Base-by-base conservation (phyloP, 2,888 invertebrate species). In the Panzeria rudis region DNA sequence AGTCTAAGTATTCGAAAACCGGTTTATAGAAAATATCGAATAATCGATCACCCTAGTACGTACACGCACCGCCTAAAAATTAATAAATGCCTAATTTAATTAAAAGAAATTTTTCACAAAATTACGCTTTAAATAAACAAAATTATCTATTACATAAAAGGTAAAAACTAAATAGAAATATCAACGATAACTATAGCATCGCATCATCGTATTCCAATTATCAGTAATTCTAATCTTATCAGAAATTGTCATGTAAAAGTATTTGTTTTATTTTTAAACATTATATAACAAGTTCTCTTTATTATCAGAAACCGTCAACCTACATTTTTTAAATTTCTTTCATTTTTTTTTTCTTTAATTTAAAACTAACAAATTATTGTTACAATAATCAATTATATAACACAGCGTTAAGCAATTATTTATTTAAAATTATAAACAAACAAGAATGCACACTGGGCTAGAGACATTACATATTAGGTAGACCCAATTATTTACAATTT, bases 351-450 rank as follows among this genome's bases (percentile, higher is more conserved):
- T 61, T 2, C 3, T 35, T 56, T 15, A n/a, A n/a, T 25, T 29
- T 29, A 3, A 29, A 29, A 15, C n/a, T 56, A n/a, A 29, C 7
- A 29, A 29, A 56, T 56, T 29, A 11, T 11, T 13, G 9, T 9
- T 20, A 17, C 17, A 41, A 13, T 11, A 3, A 41, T 23, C 15
- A 25, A 23, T 41, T 41, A 62, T 23, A 41, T 41, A 38, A 23
- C 38, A 23, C 23, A 11, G 20, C 20, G 38, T 23, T 38, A 17
- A 32, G 29, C n/a, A 59, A 32, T 9, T 32, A 32, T 9, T 50
- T 38, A n/a, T 54, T 38, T 50, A 17, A 68, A 35, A 52, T 38
- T 38, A 17, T 44, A 47, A 64, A 44, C 29, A 25, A 44, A 44
- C 41, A 29, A 25, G n/a, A 64, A 64, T 2, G 23, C 15, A 44